Conservation (phyloP, 2,888 invertebrate genomes). For the Electrophaes corylata region DNA sequence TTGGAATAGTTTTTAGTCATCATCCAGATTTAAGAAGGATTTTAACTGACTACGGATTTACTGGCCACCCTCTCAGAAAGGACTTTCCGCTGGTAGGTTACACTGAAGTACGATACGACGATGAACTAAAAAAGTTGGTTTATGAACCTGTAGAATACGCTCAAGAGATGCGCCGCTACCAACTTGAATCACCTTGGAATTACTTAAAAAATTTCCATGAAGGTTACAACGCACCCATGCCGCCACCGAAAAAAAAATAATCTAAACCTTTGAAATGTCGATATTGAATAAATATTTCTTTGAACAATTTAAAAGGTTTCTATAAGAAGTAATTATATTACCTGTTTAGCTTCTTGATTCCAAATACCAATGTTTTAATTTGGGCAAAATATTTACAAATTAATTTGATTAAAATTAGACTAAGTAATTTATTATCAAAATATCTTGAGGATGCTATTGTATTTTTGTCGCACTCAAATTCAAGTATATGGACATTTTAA, state of each 20-base stretch:
- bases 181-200: conserved; percentile 71
- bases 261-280: neutral
- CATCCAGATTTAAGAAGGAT: conserved; percentile 75
- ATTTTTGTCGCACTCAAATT: no score
- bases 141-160: conserved; percentile 74
- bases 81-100: conserved; percentile 75
- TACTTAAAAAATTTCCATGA: conserved; percentile 69
- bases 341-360: neutral
- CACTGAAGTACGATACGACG: conserved; percentile 74
- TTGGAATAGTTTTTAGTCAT: conserved; percentile 69
- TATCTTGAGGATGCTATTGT: no score
- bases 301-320: neutral
- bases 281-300: conserved; percentile 6
- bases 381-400: neutral
- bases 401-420: no score
- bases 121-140: conserved; percentile 72
- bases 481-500: no score
- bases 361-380: neutral
- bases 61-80: conserved; percentile 74
- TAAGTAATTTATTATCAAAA: no score
- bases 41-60: conserved; percentile 75
- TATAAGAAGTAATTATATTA: neutral
- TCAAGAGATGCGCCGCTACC: conserved; percentile 63
- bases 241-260: conserved; percentile 37
- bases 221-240: conserved; percentile 54